A percentile compares a stretch with the other conserved stretches of the same genome.
Conservation (phyloP, 2,797 vertebrate species). For the Leptatherina wallacei region DNA sequence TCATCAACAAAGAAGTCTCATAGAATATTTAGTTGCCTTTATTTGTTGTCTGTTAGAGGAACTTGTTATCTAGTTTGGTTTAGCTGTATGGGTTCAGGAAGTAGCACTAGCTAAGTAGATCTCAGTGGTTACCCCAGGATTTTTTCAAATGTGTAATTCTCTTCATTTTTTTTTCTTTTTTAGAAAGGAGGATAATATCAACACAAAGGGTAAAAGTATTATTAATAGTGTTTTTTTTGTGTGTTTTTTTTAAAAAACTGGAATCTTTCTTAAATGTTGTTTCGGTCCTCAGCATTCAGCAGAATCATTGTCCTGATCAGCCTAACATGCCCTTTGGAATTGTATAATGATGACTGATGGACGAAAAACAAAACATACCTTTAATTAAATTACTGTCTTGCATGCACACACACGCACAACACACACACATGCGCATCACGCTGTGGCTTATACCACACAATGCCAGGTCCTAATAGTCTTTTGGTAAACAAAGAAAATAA, state of each 20-base stretch:
- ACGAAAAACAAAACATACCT: conserved; percentile 30
- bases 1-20: neutral
- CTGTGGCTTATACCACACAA: neutral
- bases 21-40: conserved; percentile 16
- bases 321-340: conserved; percentile 11
- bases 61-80: conserved; percentile 14
- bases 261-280: neutral
- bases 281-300: neutral
- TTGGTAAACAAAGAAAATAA: neutral
- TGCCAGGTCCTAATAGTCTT: neutral
- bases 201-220: neutral
- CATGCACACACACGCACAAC: no score
- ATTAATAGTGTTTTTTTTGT: conserved; percentile 1
- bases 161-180: neutral
- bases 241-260: neutral
- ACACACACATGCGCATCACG: neutral
- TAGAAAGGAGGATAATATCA: neutral
- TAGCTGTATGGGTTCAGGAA: conserved; percentile 14
- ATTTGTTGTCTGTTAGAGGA: conserved; percentile 19
- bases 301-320: conserved; percentile 3
- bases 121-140: neutral
- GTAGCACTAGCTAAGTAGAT: neutral
- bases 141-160: neutral
- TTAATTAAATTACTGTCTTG: conserved; percentile 10
- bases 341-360: conserved; percentile 29